Evolutionary conservation across 2,888 invertebrate genomes (phyloP), one percentile per base, ranked within the genome.

Genomic region (Drosophila mercatorum): DNA sequence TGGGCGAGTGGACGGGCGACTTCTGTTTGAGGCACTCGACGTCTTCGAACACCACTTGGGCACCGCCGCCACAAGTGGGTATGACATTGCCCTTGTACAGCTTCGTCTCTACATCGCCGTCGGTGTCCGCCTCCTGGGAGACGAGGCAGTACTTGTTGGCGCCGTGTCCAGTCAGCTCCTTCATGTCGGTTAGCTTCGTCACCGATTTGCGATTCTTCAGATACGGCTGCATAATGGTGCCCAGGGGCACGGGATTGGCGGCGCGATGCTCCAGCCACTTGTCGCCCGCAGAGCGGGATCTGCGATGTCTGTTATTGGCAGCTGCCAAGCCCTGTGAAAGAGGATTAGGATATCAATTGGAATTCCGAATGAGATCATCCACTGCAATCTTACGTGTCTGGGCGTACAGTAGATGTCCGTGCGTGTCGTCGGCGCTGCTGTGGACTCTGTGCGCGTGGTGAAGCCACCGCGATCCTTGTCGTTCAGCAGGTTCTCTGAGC

Each of bases 11-110:
- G 1, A 94, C 95, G 0, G 97, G 97, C 0, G 97, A 97, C 86
- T 95, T 95, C 90, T 98, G 97, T 77, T 95, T 96, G 10, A 98
- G 92, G 90, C 96, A 95, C 92, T 99, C 99, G 1, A 99, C 96
- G 92, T 99, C 99, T 83, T 97, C 96, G 91, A 99, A 98, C 34
- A 98, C 96, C 0, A 99, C 97, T 90, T 99, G 98, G 0, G 98
- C 97, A 0, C 99, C 99, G 0, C 99, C 99, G 2, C 97, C 97
- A 66, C 96, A 96, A 0, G 99, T 99, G 0, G 97, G 98, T 3
- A 98, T 95, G 4, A 99, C 97, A 91, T 99, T 97, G 14, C 97
- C 99, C 95, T 98, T 99, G 91, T 97, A 97, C 17, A 98, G 91
- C 87, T 97, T 97, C 0, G 99, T 99, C 92, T 98, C 98, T 3